Evolutionary conservation across 2,797 vertebrate species (phyloP), one percentile per base, ranked within the genome.

Genomic region (Lepilemur septentrionalis): DNA sequence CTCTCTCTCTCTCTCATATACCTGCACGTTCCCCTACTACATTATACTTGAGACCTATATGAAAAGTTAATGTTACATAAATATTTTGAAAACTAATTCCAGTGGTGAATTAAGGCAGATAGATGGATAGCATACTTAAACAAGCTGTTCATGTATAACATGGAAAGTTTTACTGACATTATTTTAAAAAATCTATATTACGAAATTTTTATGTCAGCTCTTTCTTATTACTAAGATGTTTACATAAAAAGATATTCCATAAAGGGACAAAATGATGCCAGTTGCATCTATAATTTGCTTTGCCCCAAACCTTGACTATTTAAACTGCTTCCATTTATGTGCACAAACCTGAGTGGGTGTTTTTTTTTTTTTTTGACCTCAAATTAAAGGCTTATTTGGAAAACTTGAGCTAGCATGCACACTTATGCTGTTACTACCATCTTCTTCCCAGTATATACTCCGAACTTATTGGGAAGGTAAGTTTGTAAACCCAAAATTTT

Each of bases 331-430:
- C 83, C 75, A 96, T 93, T 97, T 97, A 95, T 96, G 73, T 96
- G 76, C 35, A 90, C 72, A 93, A 50, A 79, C 91, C 59, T 83
- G 46, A 92, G 90, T 90, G 75, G 75, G 8, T 38, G 7, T 65
- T 65, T 65, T 65, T 8, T 91, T 89, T 70, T 94, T 93, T 93
- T 95, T 89, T 81, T 87, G 48, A 52, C 80, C 86, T 97, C 76
- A 96, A 97, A 97, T 97, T 96, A 96, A 96, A 97, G 93, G 57
- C 72, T 97, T 7, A 63, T 88, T 93, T 97, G 97, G 94, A 97
- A 97, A 96, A 93, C 80, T 90, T 97, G 97, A 97, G 89, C 84
- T 95, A 91, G 88, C 91, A 48, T 76, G 72, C n/a, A 92, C 43
- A 72, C 72, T 95, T 95, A 80, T 4, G 38, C 94, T 28, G 13